These are phyloP conservation scores for Montipora capitata DNA, from an alignment of 92 coral and sea anemone genomes.

Conservation along the genomic window DNA sequence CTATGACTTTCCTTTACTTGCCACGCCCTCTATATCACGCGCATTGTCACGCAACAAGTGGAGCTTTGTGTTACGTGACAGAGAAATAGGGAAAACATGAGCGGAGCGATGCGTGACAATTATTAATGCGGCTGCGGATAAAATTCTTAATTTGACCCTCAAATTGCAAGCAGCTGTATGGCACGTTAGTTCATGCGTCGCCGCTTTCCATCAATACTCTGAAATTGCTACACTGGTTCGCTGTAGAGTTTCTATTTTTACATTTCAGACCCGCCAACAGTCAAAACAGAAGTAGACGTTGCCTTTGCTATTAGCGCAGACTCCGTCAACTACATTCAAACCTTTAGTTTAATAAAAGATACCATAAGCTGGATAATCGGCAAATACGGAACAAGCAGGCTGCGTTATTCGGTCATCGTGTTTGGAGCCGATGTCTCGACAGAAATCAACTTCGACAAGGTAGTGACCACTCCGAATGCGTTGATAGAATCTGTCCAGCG, in stretches of 20 bases:
- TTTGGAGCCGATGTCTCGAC: conserved; percentile 64
- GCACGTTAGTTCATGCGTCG: no score
- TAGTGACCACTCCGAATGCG: conserved; percentile 19
- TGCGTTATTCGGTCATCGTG: conserved; percentile 77
- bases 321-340: conserved; percentile 50
- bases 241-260: neutral
- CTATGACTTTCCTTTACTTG: neutral
- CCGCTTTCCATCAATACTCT: no score
- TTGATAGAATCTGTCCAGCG: conserved; percentile 20
- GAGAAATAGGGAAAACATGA: no score
- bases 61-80: no score
- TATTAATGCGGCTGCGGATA: no score
- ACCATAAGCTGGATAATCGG: conserved; percentile 76
- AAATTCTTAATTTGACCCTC: no score
- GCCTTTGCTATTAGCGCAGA: conserved; percentile 85
- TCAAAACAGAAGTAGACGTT: conserved; percentile 69
- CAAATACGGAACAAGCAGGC: conserved; percentile 79
- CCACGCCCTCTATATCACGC: no score
- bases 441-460: conserved; percentile 48
- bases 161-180: no score
- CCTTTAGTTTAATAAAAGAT: conserved; percentile 73
- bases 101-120: no score
- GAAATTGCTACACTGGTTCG: neutral
- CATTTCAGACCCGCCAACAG: conserved; percentile 60
- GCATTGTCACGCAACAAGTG: no score